Percentiles rank a stretch among this genome's conserved stretches.
Conservation (phyloP, 1,140 invertebrate genomes). For the Scaptodrosophila lebanonensis region DNA sequence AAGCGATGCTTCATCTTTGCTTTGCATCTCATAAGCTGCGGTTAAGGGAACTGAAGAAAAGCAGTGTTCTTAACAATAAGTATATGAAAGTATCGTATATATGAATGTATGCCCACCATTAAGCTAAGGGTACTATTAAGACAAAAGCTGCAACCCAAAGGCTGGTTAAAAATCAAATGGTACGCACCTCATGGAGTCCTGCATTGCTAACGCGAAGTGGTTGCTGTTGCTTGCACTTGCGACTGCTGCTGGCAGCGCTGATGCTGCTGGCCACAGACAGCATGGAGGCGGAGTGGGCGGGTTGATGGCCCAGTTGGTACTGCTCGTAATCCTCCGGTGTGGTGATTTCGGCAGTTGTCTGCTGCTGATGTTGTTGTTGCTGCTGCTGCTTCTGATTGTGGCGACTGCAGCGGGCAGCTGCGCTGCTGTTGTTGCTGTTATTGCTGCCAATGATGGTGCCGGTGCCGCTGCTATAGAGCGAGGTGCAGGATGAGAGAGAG, state of each 20-base stretch:
- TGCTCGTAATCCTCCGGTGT: slow-evolving; percentile 55
- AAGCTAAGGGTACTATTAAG: too few relatives aligned
- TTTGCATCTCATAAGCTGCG: too few relatives aligned
- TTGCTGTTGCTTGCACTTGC: slow-evolving; percentile 33
- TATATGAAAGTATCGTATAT: too few relatives aligned
- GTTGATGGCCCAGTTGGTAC: slow-evolving; percentile 56
- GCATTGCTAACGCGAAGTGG: slow-evolving; percentile 27
- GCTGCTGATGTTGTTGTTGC: slow-evolving; percentile 20
- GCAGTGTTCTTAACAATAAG: too few relatives aligned
- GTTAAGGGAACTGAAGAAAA: too few relatives aligned
- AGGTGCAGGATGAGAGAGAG: slow-evolving; percentile 43
- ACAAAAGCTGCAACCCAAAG: neutral
- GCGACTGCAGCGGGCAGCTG: slow-evolving; percentile 42
- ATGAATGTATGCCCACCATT: neutral
- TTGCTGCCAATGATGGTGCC: slow-evolving; percentile 17
- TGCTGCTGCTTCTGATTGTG: slow-evolving; percentile 29
- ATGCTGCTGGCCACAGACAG: slow-evolving; percentile 43
- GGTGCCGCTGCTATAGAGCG: slow-evolving; percentile 47
- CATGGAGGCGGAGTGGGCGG: slow-evolving; percentile 38
- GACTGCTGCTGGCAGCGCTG: slow-evolving; percentile 33
- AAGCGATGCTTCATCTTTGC: too few relatives aligned
- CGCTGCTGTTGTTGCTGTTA: neutral
- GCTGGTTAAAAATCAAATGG: neutral
- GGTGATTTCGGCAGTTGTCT: slow-evolving; percentile 35
- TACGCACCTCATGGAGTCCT: slow-evolving; percentile 50